Conservation (phyloP, 2,113 vertebrate genomes). For the Antidorcas marsupialis region DNA sequence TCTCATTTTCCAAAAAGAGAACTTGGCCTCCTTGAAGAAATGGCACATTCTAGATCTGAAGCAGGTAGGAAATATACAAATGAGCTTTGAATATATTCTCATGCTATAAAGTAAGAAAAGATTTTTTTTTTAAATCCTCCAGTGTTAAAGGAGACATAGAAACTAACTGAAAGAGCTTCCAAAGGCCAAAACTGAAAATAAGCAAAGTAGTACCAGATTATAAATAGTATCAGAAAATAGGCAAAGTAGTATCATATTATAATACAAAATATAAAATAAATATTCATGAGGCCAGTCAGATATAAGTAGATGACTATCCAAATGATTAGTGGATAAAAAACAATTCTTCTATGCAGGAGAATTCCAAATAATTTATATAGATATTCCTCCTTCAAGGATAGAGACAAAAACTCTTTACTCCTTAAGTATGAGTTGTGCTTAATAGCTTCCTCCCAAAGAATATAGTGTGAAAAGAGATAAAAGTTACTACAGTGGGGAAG, state of each 20-base stretch:
- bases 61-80: background rate
- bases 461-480: background rate
- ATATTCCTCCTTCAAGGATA: background rate
- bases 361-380: background rate
- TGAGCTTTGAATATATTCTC: background rate
- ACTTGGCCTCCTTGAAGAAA: background rate
- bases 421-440: background rate
- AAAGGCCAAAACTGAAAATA: background rate
- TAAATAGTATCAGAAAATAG: background rate
- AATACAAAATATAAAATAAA: background rate
- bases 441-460: background rate
- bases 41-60: background rate
- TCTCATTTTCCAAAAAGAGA: background rate
- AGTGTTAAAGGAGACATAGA: background rate
- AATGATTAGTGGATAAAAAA: background rate
- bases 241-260: background rate
- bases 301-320: background rate
- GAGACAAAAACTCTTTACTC: background rate
- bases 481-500: background rate
- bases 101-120: background rate
- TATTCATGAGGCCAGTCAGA: background rate
- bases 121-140: background rate
- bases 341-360: background rate
- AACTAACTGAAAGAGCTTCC: background rate
- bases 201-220: background rate